Percentiles rank a stretch among this genome's conserved stretches.
Evolutionary conservation across 2,113 vertebrate genomes (phyloP).

Genomic region (Macrotis lagotis): DNA sequence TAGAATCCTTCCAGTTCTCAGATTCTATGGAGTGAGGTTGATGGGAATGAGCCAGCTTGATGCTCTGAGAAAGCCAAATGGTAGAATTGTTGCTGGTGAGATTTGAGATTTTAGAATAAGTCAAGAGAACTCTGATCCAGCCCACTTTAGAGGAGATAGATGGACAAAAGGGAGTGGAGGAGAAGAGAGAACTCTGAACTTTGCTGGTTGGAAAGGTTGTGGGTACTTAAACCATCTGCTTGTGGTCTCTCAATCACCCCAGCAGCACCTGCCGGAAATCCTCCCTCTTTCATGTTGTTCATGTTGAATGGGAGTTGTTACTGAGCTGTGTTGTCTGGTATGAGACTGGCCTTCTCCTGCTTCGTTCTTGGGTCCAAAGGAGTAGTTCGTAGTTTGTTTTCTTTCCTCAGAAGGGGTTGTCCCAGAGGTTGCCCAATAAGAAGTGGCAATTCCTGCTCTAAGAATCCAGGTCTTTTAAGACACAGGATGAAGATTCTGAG

Average conservation of each 20-base stretch:
- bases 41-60: not conserved
- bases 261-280: not conserved
- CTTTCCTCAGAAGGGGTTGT: not conserved
- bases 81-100: not conserved
- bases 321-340: not conserved
- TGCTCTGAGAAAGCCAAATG: not conserved
- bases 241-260: not conserved
- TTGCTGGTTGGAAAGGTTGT: fast-evolving
- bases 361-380: not conserved
- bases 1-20: not conserved
- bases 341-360: not conserved
- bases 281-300: not conserved
- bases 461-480: not conserved
- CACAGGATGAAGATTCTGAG: not conserved
- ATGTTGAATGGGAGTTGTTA: not conserved
- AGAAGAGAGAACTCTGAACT: not conserved
- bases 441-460: not conserved
- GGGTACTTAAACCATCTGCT: not conserved
- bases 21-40: not conserved
- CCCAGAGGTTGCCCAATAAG: not conserved
- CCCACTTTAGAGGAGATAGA: not conserved
- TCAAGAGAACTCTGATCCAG: not conserved
- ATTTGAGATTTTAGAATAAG: not conserved
- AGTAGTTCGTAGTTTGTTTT: not conserved
- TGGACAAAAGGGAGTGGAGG: not conserved